Base-by-base conservation (phyloP, 2,113 vertebrate species). In the Nannospalax galili region DNA sequence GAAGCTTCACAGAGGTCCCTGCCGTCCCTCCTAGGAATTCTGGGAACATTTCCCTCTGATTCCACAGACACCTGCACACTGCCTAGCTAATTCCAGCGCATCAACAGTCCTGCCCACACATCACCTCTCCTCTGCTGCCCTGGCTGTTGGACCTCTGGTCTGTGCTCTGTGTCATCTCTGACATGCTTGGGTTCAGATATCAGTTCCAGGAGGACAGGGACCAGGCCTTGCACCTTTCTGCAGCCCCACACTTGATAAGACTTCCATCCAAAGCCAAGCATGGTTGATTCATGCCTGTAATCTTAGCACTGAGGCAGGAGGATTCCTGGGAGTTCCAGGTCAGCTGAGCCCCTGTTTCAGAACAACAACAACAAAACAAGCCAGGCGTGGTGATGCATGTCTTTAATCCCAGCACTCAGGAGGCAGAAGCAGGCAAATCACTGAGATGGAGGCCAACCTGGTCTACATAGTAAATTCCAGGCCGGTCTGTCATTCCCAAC, bases 21-120 rank as follows among this genome's bases (percentile, higher is more conserved):
- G 11, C 35, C 0, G 10, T 67, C 24, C 15, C 56, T 48, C 75
- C 11, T 80, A 5, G 24, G n/a, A 37, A 16, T 73, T 79, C 35
- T 35, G 15, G 0, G 42, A 62, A 16, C 19, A 35, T 19, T 30
- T 69, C 73, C 78, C 37, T 22, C 79, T 58, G 15, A 80, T 48
- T 19, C 15, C 5, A 72, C 37, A 65, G 2, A 52, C 9, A 19
- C 72, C 1, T 0, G 0, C 17, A 35, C 0, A 1, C 17, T 64
- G 15, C 77, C 70, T 26, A 1, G 42, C 73, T 90, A 1, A 65
- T n/a, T 60, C 10, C 88, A 70, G 9, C 22, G 7, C 30, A 0
- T 45, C 56, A 42, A 14, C 1, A 0, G 20, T 22, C 11, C 19
- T 37, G 74, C 80, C 28, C 73, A 45, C 7, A 1, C 5, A 3